These are phyloP conservation scores for Cebidichthys violaceus DNA, from an alignment of 2,113 vertebrate species.

Conservation along the genomic window DNA sequence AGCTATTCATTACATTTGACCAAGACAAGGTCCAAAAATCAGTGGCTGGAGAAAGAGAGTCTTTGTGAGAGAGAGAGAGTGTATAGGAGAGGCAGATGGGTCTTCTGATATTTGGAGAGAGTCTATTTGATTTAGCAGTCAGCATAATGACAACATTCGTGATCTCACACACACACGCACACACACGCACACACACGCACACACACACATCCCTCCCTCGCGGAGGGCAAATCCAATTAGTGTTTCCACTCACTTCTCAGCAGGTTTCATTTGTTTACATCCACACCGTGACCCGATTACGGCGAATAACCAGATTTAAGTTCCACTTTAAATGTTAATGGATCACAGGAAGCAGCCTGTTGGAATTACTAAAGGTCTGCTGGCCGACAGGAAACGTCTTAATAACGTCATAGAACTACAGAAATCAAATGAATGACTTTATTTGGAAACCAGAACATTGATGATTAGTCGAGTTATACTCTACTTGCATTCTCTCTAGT, in stretches of 20 bases:
- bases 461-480: too few species aligned
- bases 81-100: constrained; percentile 44
- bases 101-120: constrained; percentile 34
- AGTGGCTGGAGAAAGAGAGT: constrained; percentile 74
- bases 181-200: too few species aligned
- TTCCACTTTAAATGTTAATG: constrained; percentile 2
- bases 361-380: neutral
- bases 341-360: neutral
- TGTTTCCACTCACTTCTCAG: neutral
- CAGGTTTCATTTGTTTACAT: neutral
- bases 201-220: too few species aligned
- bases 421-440: neutral
- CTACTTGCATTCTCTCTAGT: too few species aligned
- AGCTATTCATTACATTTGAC: constrained; percentile 82
- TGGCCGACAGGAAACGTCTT: neutral
- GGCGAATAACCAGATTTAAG: neutral
- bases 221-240: neutral
- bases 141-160: neutral
- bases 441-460: neutral
- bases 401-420: neutral
- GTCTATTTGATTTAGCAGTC: constrained; percentile 36
- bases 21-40: constrained; percentile 76
- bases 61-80: constrained; percentile 64
- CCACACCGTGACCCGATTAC: neutral
- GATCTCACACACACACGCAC: constrained; percentile 7